Conservation (phyloP, 2,888 invertebrate genomes). For the Pristionchus exspectatus region DNA sequence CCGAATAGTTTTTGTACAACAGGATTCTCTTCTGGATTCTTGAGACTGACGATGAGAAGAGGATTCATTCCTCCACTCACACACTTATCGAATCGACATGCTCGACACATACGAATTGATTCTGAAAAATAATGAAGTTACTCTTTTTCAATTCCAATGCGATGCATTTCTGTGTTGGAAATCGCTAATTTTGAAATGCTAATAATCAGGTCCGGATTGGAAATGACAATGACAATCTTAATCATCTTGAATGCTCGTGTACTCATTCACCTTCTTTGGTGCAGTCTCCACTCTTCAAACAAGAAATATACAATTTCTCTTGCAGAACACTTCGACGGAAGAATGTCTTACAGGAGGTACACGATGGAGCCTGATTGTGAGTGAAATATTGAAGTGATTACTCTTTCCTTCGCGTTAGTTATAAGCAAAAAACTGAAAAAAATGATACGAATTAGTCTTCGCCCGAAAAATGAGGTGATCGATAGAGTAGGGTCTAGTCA, state of each 20-base stretch:
- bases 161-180: no score
- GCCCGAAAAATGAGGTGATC: no score
- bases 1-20: neutral
- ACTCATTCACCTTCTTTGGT: neutral
- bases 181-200: no score
- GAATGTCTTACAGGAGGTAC: conserved; percentile 17
- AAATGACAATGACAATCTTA: no score
- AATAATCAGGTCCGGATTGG: no score
- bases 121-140: conserved; percentile 58
- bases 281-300: neutral
- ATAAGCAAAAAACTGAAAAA: no score
- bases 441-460: no score
- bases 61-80: conserved; percentile 71
- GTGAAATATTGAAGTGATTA: no score
- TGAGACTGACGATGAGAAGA: conserved; percentile 61
- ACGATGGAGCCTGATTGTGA: neutral
- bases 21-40: neutral
- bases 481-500: neutral
- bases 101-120: conserved; percentile 68
- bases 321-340: conserved; percentile 1
- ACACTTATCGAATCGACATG: conserved; percentile 70
- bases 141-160: no score
- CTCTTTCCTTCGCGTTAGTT: no score
- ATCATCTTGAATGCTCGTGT: no score
- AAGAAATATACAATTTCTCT: neutral